Conservation (phyloP, 2,888 invertebrate genomes). For the Junonia oenone region DNA sequence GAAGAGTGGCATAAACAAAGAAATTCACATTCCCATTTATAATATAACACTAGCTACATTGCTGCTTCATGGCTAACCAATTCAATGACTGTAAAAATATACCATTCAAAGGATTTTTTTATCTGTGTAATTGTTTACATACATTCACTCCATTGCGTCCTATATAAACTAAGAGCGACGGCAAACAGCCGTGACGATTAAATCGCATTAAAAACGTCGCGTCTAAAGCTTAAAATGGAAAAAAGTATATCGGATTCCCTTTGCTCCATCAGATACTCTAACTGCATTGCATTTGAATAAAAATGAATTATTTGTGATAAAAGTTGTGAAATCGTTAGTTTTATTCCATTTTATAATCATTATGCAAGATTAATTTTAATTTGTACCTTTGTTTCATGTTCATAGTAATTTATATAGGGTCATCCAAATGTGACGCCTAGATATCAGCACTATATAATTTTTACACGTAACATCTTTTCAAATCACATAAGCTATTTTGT, state of each 20-base stretch:
- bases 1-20: no score
- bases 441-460: no score
- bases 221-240: slow-evolving; percentile 6
- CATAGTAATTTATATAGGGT: no score
- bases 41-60: no score
- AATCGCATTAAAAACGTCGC: slow-evolving; percentile 14
- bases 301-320: neutral
- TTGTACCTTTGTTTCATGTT: no score
- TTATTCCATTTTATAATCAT: neutral
- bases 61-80: no score
- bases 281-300: neutral
- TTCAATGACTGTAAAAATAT: no score
- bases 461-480: no score
- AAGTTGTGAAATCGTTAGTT: neutral
- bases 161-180: slow-evolving; percentile 4
- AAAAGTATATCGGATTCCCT: slow-evolving; percentile 5
- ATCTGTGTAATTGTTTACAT: slow-evolving; percentile 1
- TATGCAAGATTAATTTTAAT: neutral
- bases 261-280: neutral
- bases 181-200: slow-evolving; percentile 13
- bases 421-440: no score
- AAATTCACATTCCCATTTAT: no score
- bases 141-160: slow-evolving; percentile 5
- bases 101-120: neutral
- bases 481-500: no score